phyloP scores from a whole-genome alignment of 30 jellyfish, hydroid and myxozoan genomes.

The Mastigias papua region DNA sequence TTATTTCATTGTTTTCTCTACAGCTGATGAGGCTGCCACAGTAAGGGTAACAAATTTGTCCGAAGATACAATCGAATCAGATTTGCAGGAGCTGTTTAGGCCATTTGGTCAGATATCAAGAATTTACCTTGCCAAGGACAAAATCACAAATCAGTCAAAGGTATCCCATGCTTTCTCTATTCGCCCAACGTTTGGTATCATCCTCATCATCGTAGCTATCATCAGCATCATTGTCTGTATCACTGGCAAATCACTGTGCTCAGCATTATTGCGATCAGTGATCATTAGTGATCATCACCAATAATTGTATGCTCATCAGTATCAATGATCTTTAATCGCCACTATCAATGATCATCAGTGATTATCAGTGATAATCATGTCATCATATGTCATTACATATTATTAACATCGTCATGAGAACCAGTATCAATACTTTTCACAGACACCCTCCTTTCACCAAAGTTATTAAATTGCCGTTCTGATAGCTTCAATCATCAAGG shows the following conservation, averaged over 20 bases:
- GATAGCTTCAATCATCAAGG: too few relatives aligned
- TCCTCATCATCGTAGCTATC: background rate
- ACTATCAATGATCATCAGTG: background rate
- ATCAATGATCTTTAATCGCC: background rate
- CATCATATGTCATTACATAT: too few relatives aligned
- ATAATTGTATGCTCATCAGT: background rate
- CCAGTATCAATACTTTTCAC: too few relatives aligned
- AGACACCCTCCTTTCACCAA: too few relatives aligned
- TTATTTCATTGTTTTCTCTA: slow-evolving; percentile 9
- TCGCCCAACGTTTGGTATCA: background rate
- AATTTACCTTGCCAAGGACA: slow-evolving; percentile 96
- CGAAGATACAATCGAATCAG: slow-evolving; percentile 94
- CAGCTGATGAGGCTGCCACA: slow-evolving; percentile 98
- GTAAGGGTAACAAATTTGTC: slow-evolving; percentile 95
- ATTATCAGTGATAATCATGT: background rate
- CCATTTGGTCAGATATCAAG: slow-evolving; percentile 98
- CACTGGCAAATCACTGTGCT: background rate
- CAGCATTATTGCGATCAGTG: background rate
- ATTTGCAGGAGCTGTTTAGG: slow-evolving; percentile 94
- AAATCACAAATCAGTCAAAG: slow-evolving; percentile 94
- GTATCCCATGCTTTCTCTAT: slow-evolving; percentile 30
- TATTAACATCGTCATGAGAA: too few relatives aligned
- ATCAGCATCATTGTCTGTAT: background rate
- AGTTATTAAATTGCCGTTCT: too few relatives aligned
- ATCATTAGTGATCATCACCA: background rate